Conservation (phyloP, 2,888 invertebrate genomes). For the Desoria tigrina region DNA sequence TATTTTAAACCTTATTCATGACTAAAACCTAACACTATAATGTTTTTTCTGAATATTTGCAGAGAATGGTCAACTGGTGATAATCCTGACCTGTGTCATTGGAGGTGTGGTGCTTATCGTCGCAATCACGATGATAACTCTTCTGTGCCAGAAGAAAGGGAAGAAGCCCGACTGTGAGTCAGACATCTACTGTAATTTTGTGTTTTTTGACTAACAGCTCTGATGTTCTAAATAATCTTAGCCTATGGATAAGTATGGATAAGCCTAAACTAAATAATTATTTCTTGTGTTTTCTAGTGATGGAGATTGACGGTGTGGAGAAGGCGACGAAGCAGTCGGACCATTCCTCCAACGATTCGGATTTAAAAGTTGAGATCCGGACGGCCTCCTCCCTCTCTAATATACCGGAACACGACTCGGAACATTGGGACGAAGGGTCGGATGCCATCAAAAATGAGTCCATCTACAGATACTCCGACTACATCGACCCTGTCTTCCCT, state of each 20-base stretch:
- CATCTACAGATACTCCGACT: slow-evolving; percentile 63
- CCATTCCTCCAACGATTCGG: slow-evolving; percentile 84
- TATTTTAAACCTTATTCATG: too few relatives aligned
- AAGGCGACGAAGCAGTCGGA: slow-evolving; percentile 67
- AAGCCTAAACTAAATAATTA: too few relatives aligned
- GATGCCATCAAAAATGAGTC: slow-evolving; percentile 55
- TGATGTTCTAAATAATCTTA: too few relatives aligned
- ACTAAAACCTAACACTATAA: too few relatives aligned
- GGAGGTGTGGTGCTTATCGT: slow-evolving; percentile 84
- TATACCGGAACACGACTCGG: slow-evolving; percentile 54
- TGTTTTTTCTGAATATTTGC: too few relatives aligned
- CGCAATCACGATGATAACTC: slow-evolving; percentile 78
- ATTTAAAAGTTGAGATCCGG: slow-evolving; percentile 83
- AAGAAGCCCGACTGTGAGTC: slow-evolving; percentile 60
- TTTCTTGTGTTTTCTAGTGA: slow-evolving; percentile 45
- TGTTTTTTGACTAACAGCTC: neutral
- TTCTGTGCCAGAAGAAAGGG: slow-evolving; percentile 72
- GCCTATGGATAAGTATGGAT: too few relatives aligned
- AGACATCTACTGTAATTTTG: slow-evolving; percentile 13
- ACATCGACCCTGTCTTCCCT: slow-evolving; percentile 75
- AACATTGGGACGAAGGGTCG: slow-evolving; percentile 58
- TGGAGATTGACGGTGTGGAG: slow-evolving; percentile 62
- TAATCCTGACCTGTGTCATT: slow-evolving; percentile 81
- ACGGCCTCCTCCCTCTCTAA: slow-evolving; percentile 59
- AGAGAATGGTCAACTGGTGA: slow-evolving; percentile 75